Conservation (phyloP, 2,113 vertebrate genomes). For the Rhea americana region DNA sequence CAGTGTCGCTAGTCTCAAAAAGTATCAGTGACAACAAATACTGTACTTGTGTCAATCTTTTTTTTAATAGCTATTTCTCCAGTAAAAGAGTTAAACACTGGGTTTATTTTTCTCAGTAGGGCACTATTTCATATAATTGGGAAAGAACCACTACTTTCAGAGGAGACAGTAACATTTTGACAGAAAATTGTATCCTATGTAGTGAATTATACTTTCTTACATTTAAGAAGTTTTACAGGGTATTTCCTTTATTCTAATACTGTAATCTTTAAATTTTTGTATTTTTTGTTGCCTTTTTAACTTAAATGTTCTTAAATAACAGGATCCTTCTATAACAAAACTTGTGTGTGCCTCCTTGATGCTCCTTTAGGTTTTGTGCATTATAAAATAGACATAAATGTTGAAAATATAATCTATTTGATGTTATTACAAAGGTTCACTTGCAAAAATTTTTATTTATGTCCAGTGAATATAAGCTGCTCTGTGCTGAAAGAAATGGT, state of each 20-base stretch:
- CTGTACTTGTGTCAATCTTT: background rate
- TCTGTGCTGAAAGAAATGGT: background rate
- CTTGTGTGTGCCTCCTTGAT: background rate
- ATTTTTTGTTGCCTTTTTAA: background rate
- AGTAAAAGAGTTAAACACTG: background rate
- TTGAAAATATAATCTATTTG: background rate
- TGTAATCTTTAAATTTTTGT: background rate
- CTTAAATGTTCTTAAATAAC: background rate
- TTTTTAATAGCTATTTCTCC: background rate
- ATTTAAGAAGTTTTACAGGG: background rate
- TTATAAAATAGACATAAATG: background rate
- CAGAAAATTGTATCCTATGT: background rate
- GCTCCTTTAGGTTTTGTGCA: background rate
- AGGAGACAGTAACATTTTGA: background rate
- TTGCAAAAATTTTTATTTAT: background rate
- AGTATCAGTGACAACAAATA: background rate
- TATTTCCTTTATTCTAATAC: background rate
- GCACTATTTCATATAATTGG: background rate
- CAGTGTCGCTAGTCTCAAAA: background rate
- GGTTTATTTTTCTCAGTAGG: background rate
- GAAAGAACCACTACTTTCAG: background rate
- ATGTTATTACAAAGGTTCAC: background rate
- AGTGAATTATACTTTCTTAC: background rate
- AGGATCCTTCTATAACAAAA: background rate
- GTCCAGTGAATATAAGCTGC: background rate